Percentiles rank a stretch among this genome's conserved stretches.
Conservation (phyloP, 2,797 vertebrate genomes). For the Cyprinodon diabolis region DNA sequence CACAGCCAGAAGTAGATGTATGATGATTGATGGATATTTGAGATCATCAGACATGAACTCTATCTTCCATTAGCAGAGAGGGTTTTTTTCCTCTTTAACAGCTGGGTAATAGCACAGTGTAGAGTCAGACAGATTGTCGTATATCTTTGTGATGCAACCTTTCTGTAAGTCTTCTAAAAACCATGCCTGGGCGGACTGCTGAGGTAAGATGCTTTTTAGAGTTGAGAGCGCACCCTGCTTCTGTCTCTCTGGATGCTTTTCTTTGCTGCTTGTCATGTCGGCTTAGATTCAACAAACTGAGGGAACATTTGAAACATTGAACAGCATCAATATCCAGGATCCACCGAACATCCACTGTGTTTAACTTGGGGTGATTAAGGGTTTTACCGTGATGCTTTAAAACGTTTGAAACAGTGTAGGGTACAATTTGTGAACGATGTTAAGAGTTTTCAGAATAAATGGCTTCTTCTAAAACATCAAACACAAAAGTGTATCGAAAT, state of each 20-base stretch:
- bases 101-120: constrained; percentile 22
- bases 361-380: neutral
- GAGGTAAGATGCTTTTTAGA: constrained; percentile 9
- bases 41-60: constrained; percentile 7
- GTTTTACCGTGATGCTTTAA: neutral
- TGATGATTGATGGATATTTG: neutral
- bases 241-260: constrained; percentile 1
- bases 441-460: neutral
- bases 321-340: neutral
- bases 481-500: neutral
- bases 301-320: neutral
- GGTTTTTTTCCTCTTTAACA: constrained; percentile 26
- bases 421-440: neutral
- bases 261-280: constrained; percentile 14
- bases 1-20: neutral
- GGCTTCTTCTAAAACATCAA: neutral
- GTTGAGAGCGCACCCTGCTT: neutral
- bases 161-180: constrained; percentile 32
- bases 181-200: constrained; percentile 9
- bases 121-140: constrained; percentile 9
- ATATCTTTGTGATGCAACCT: constrained; percentile 12
- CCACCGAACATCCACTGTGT: neutral
- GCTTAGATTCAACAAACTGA: constrained; percentile 24
- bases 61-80: constrained; percentile 32
- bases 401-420: neutral